A percentile compares a stretch with the other conserved stretches of the same genome.
These are phyloP conservation scores for Spisula solida DNA, from an alignment of 2,888 invertebrate species.

Conservation along the genomic window DNA sequence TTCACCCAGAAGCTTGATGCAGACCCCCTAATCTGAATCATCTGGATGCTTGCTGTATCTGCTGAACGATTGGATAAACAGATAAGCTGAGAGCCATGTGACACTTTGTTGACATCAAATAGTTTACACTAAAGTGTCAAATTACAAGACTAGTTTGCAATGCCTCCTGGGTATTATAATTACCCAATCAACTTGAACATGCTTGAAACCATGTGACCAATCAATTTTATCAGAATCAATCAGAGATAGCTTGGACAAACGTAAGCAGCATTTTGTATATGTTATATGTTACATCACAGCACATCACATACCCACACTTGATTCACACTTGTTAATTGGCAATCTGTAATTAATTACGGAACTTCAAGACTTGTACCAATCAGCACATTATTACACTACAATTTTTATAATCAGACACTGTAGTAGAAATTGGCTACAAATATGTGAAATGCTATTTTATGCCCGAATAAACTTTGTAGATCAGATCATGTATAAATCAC, in stretches of 20 bases:
- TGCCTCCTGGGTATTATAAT: slow-evolving; percentile 17
- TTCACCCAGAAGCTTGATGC: slow-evolving; percentile 5
- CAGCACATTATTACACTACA: not conserved
- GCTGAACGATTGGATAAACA: slow-evolving; percentile 17
- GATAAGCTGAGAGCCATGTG: not conserved
- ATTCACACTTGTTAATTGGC: slow-evolving; percentile 14
- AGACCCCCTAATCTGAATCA: slow-evolving; percentile 7
- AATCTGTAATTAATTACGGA: slow-evolving; percentile 2
- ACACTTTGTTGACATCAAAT: slow-evolving; percentile 39
- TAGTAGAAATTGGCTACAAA: too few species aligned
- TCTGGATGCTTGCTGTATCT: slow-evolving; percentile 8
- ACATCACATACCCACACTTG: not conserved
- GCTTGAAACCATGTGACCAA: slow-evolving; percentile 20
- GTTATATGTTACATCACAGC: slow-evolving; percentile 1
- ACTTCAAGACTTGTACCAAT: not conserved
- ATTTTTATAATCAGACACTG: not conserved
- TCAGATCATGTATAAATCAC: too few species aligned
- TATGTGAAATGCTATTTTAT: too few species aligned
- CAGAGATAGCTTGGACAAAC: not conserved
- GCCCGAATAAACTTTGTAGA: too few species aligned
- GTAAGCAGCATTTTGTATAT: not conserved
- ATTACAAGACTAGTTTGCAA: slow-evolving; percentile 25
- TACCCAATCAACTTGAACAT: slow-evolving; percentile 11
- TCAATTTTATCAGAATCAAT: slow-evolving; percentile 21
- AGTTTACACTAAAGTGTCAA: slow-evolving; percentile 39